phyloP scores from a whole-genome alignment of 2,888 invertebrate genomes.

The Sarcophaga subvicina region DNA sequence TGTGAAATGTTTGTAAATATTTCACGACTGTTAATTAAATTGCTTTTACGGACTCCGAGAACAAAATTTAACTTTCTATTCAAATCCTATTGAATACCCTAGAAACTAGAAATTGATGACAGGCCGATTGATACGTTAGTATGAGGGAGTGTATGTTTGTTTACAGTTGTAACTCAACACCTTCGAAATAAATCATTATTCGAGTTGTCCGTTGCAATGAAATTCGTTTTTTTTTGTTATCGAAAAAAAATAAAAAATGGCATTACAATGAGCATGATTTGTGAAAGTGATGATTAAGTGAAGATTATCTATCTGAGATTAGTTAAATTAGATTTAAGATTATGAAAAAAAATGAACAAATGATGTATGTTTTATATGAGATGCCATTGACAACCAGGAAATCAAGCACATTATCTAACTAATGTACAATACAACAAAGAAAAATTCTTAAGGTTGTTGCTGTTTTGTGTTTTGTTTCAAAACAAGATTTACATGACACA shows the following conservation, averaged over 20 bases:
- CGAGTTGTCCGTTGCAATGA: constrained; percentile 39
- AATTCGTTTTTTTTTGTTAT: constrained; percentile 30
- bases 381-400: constrained; percentile 59
- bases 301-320: constrained; percentile 50
- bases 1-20: not conserved
- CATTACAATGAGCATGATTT: constrained; percentile 47
- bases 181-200: constrained; percentile 56
- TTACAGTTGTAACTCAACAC: constrained; percentile 18
- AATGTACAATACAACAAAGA: constrained; percentile 44
- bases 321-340: constrained; percentile 38
- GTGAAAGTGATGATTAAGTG: constrained; percentile 55
- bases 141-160: too few relatives aligned
- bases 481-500: constrained; percentile 25
- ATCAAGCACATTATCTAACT: constrained; percentile 32
- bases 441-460: constrained; percentile 24
- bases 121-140: too few relatives aligned
- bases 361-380: not conserved
- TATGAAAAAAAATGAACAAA: not conserved
- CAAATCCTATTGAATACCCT: not conserved
- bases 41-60: too few relatives aligned
- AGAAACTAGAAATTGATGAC: not conserved
- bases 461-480: not conserved
- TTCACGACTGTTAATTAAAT: not conserved
- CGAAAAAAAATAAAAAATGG: constrained; percentile 31
- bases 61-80: too few relatives aligned